A percentile compares a stretch with the other conserved stretches of the same genome.
Evolutionary conservation across 2,113 vertebrate species (phyloP).

Genomic region (Bos indicus): DNA sequence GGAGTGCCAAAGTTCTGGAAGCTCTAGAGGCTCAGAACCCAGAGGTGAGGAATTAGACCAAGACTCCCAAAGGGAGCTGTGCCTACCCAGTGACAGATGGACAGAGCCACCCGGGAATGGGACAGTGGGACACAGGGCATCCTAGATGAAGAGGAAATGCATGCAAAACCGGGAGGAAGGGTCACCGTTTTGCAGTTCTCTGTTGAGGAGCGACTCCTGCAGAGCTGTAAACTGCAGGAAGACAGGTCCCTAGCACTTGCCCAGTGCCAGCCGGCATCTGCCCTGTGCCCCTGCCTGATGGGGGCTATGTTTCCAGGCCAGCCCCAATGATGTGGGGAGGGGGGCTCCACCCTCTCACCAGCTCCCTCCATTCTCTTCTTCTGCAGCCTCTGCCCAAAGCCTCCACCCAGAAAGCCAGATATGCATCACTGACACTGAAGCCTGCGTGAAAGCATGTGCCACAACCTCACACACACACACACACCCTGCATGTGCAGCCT

Average conservation of each 20-base stretch:
- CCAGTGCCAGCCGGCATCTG: background rate
- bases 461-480: background rate
- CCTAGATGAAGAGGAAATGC: background rate
- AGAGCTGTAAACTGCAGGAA: background rate
- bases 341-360: background rate
- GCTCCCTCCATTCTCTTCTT: background rate
- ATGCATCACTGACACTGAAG: background rate
- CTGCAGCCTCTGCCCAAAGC: background rate
- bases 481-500: background rate
- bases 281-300: background rate
- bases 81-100: background rate
- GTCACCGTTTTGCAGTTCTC: background rate
- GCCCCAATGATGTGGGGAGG: background rate
- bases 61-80: background rate
- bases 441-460: background rate
- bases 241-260: background rate
- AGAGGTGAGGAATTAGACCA: background rate
- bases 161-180: background rate
- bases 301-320: background rate
- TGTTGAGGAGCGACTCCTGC: background rate
- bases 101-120: background rate
- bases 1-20: background rate
- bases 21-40: background rate
- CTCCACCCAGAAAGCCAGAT: background rate
- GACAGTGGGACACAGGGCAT: background rate